These are phyloP conservation scores for Cricetomys ansorgei DNA, from an alignment of 2,113 vertebrate genomes.

Conservation along the genomic window DNA sequence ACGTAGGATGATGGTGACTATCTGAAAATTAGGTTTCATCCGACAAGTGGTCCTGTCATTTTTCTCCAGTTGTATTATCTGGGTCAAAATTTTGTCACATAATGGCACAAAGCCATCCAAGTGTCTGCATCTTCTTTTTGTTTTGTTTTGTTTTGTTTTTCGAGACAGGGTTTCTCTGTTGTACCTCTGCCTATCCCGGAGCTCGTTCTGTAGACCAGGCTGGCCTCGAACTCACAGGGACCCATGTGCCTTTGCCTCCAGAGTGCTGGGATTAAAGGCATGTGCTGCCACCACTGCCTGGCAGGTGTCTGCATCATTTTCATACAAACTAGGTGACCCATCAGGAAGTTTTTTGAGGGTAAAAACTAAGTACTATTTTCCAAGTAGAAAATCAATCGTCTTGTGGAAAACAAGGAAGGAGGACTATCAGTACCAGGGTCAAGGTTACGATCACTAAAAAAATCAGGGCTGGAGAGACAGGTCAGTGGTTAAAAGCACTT, in stretches of 20 bases:
- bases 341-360: neutral
- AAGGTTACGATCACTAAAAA: neutral
- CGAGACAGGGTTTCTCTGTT: too few relatives aligned
- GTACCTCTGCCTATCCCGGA: too few relatives aligned
- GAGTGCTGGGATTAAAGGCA: too few relatives aligned
- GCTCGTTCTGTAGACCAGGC: too few relatives aligned
- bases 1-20: neutral
- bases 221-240: too few relatives aligned
- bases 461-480: neutral
- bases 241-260: too few relatives aligned
- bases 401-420: neutral
- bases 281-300: too few relatives aligned
- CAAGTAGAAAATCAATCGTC: neutral
- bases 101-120: neutral
- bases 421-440: neutral
- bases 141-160: too few relatives aligned
- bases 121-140: neutral
- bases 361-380: slow-evolving; percentile 12
- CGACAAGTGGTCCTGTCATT: neutral
- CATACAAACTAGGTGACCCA: neutral
- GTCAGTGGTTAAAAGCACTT: neutral
- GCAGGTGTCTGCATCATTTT: neutral
- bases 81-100: neutral
- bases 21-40: slow-evolving; percentile 29
- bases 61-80: neutral